Percentiles rank a stretch among this genome's conserved stretches.
phyloP scores from a whole-genome alignment of 2,797 vertebrate genomes.

The Gymnopithys bicolor region DNA sequence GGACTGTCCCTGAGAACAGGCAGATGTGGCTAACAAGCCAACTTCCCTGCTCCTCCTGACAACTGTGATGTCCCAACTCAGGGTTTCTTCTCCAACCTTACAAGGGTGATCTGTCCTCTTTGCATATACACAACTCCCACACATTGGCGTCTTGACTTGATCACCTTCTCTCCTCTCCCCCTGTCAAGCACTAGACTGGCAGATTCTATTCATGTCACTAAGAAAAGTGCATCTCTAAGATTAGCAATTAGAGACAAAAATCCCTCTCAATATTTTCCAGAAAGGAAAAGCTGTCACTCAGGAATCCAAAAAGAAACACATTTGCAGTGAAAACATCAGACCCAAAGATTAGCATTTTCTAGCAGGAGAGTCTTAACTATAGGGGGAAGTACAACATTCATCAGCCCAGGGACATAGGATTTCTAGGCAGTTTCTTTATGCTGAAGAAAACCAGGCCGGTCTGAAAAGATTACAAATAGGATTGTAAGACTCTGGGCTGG shows the following conservation, averaged over 20 bases:
- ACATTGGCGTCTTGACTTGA: neutral
- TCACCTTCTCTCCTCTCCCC: neutral
- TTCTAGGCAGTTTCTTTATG: neutral
- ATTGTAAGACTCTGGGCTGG: neutral
- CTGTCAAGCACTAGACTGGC: neutral
- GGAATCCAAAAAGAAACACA: neutral
- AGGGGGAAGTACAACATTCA: neutral
- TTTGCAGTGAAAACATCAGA: neutral
- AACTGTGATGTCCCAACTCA: accelerated
- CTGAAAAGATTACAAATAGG: neutral
- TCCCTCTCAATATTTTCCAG: neutral
- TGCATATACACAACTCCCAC: accelerated
- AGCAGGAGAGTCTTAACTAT: neutral
- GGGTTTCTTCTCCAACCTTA: neutral
- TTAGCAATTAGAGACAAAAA: neutral
- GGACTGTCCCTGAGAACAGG: neutral
- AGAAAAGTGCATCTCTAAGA: neutral
- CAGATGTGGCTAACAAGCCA: neutral
- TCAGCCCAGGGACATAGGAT: neutral
- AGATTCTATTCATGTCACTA: neutral
- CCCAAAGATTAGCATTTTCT: neutral
- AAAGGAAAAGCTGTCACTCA: neutral
- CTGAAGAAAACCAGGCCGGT: neutral
- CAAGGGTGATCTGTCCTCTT: neutral
- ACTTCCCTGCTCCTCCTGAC: accelerated